Evolutionary conservation across 2,797 vertebrate species (phyloP).

Genomic region (Sitta carolinensis): DNA sequence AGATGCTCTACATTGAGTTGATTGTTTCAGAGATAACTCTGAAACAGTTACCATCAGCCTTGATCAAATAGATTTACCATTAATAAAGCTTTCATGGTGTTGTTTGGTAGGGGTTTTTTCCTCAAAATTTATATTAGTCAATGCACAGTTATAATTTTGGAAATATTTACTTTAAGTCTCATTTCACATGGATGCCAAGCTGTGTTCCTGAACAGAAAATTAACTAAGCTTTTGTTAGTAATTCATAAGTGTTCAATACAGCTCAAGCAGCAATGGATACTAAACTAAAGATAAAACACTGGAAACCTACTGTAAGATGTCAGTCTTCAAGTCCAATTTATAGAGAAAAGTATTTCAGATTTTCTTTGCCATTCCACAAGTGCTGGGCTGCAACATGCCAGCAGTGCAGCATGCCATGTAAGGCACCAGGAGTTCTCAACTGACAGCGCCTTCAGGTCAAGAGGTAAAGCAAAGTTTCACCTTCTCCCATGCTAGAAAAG

Average conservation of each 20-base stretch:
- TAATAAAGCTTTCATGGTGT: neutral
- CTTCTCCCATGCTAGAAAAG: neutral
- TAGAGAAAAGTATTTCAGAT: neutral
- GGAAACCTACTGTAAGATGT: neutral
- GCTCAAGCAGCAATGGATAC: neutral
- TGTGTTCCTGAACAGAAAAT: neutral
- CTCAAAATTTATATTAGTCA: neutral
- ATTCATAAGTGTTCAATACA: neutral
- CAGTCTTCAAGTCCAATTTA: neutral
- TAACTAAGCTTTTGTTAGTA: neutral
- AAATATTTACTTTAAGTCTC: neutral
- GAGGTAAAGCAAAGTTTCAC: neutral
- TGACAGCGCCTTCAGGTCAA: neutral
- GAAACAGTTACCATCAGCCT: neutral
- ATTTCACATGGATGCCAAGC: neutral
- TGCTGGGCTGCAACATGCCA: neutral
- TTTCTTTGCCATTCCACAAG: neutral
- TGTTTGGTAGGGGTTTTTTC: neutral
- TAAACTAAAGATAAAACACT: neutral
- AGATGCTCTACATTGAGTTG: neutral
- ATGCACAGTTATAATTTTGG: neutral
- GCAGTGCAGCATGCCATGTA: rapidly evolving
- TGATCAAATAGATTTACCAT: neutral
- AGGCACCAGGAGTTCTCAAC: neutral
- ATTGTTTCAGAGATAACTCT: neutral